phyloP scores from a whole-genome alignment of 1,140 invertebrate species.

The Anoplolepis gracilipes region DNA sequence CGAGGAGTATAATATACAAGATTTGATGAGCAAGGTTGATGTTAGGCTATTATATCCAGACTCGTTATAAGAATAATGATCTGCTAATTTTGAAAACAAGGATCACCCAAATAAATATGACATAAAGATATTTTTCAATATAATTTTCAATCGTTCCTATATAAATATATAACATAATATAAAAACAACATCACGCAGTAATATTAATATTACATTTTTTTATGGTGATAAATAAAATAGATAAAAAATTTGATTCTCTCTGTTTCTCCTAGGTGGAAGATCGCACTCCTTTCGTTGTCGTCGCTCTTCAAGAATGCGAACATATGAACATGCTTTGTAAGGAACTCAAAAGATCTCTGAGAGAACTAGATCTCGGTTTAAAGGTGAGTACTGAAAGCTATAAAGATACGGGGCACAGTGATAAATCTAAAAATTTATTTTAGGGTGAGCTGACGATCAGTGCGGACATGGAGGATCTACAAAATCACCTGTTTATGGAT shows the following conservation, averaged over 20 bases:
- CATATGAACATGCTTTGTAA: slow-evolving; percentile 95
- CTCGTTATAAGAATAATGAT: background rate
- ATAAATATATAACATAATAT: background rate
- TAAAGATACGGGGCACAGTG: background rate
- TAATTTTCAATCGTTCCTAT: background rate
- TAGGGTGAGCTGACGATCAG: slow-evolving; percentile 97
- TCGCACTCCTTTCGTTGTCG: slow-evolving; percentile 95
- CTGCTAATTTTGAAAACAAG: background rate
- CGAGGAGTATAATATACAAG: slow-evolving; percentile 94
- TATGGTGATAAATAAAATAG: background rate
- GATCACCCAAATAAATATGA: background rate
- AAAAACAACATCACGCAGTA: background rate
- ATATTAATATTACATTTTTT: background rate
- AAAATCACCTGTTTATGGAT: slow-evolving; percentile 94
- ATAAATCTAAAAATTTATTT: background rate
- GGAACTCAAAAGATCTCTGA: slow-evolving; percentile 93
- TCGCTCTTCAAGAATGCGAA: slow-evolving; percentile 98
- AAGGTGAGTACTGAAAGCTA: slow-evolving; percentile 89
- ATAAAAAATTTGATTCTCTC: background rate
- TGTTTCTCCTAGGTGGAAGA: slow-evolving; percentile 89
- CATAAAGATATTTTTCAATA: background rate
- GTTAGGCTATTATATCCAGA: background rate
- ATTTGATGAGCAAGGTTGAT: slow-evolving; percentile 92
- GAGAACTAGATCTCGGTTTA: slow-evolving; percentile 94
- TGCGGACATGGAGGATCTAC: slow-evolving; percentile 95